These are phyloP conservation scores for Geotrypetes seraphini DNA, from an alignment of 2,797 vertebrate species.

Conservation along the genomic window DNA sequence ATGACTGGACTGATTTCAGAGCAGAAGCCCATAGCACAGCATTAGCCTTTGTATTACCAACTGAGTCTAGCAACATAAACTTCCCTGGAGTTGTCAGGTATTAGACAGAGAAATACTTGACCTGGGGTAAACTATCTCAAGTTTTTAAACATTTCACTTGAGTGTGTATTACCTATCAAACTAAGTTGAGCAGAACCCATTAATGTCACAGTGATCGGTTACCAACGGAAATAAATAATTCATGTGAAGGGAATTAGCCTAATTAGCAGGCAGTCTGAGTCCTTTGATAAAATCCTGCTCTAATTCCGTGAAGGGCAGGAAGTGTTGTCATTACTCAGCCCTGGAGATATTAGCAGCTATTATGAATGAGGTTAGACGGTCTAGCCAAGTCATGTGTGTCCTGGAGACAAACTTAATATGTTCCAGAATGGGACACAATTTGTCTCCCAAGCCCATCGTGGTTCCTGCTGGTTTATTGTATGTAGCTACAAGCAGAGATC, in stretches of 20 bases:
- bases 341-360: conserved; percentile 96
- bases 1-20: conserved; percentile 5
- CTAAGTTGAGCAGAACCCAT: conserved; percentile 82
- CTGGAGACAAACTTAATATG: conserved; percentile 94
- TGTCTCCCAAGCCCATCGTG: conserved; percentile 64
- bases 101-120: conserved; percentile 42
- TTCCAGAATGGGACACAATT: conserved; percentile 80
- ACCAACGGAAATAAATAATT: conserved; percentile 97
- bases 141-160: conserved; percentile 63
- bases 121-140: conserved; percentile 52
- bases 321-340: conserved; percentile 95
- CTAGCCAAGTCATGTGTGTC: conserved; percentile 92
- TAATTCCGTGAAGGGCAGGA: conserved; percentile 94
- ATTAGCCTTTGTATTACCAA: conserved; percentile 4
- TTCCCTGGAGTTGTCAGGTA: conserved; percentile 35
- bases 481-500: conserved; percentile 70
- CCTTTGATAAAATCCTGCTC: conserved; percentile 90
- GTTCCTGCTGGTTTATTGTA: conserved; percentile 73
- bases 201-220: conserved; percentile 90
- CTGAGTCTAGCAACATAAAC: conserved; percentile 14
- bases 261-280: conserved; percentile 98
- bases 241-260: conserved; percentile 95
- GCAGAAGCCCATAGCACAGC: conserved; percentile 2
- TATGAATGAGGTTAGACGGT: conserved; percentile 88
- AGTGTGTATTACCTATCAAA: conserved; percentile 78